Conservation (phyloP, 2,888 invertebrate species). For the Perizoma affinitatum region DNA sequence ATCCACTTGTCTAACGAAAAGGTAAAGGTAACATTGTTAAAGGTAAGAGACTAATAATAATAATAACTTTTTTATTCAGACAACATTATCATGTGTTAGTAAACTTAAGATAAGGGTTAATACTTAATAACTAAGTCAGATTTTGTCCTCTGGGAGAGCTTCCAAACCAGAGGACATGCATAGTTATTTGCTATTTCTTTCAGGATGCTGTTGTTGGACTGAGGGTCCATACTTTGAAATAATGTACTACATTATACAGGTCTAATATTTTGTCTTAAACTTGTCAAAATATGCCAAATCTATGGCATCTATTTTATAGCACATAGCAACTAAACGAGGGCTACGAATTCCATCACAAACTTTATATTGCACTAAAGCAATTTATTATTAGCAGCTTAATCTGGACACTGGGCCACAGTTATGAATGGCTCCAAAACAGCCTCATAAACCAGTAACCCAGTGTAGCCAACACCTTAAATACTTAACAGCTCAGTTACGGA, state of each 20-base stretch:
- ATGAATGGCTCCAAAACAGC: constrained; percentile 43
- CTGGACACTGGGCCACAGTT: constrained; percentile 28
- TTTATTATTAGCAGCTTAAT: constrained; percentile 38
- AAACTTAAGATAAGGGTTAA: too few relatives aligned
- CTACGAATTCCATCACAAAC: constrained; percentile 13
- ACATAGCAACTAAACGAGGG: constrained; percentile 5
- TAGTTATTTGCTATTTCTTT: too few relatives aligned
- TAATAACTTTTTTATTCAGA: too few relatives aligned
- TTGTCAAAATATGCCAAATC: constrained; percentile 9
- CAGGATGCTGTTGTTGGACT: too few relatives aligned
- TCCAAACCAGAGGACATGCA: too few relatives aligned
- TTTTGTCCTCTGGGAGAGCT: too few relatives aligned
- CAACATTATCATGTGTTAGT: too few relatives aligned
- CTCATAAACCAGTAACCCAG: constrained; percentile 54
- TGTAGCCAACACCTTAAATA: constrained; percentile 67
- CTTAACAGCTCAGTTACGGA: constrained; percentile 63
- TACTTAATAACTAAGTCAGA: too few relatives aligned
- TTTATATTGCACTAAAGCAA: constrained; percentile 20
- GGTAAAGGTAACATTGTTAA: too few relatives aligned
- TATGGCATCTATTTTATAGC: constrained; percentile 9
- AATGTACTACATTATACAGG: not conserved
- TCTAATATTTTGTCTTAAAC: constrained; percentile 1
- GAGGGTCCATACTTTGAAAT: constrained; percentile 7
- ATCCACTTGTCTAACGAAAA: too few relatives aligned
- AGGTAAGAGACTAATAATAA: too few relatives aligned